These are phyloP conservation scores for Carduelis carduelis DNA, from an alignment of 2,797 vertebrate genomes.

Conservation along the genomic window DNA sequence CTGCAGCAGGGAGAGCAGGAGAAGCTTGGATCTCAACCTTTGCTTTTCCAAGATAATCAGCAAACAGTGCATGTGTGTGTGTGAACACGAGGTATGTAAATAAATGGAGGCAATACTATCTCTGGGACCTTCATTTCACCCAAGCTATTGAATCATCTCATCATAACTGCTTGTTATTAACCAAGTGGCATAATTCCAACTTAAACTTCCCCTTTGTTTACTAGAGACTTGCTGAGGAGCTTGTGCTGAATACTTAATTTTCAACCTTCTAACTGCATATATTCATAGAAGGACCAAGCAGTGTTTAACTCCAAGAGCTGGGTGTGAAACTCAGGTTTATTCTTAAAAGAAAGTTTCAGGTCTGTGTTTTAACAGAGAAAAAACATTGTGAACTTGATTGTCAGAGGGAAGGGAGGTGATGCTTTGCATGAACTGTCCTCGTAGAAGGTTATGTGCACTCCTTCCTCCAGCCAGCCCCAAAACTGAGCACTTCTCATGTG, in stretches of 20 bases:
- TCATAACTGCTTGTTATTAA: conserved; percentile 54
- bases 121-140: conserved; percentile 49
- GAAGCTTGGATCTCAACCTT: not conserved
- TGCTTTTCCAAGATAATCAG: conserved; percentile 1
- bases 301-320: not conserved
- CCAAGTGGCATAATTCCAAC: conserved; percentile 57
- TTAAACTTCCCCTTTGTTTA: conserved; percentile 59
- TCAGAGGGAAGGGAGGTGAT: not conserved
- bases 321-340: not conserved
- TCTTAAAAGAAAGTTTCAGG: not conserved
- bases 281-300: not conserved
- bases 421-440: not conserved
- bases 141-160: conserved; percentile 43
- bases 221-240: conserved; percentile 24
- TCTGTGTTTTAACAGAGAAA: not conserved
- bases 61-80: not conserved
- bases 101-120: conserved; percentile 11
- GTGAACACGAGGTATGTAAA: conserved; percentile 19
- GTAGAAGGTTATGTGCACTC: rapidly evolving
- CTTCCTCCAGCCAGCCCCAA: not conserved
- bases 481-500: not conserved
- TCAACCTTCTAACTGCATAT: not conserved
- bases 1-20: not conserved
- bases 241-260: conserved; percentile 11
- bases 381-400: rapidly evolving